These are phyloP conservation scores for Carlito syrichta DNA, from an alignment of 2,113 vertebrate genomes.

Conservation along the genomic window DNA sequence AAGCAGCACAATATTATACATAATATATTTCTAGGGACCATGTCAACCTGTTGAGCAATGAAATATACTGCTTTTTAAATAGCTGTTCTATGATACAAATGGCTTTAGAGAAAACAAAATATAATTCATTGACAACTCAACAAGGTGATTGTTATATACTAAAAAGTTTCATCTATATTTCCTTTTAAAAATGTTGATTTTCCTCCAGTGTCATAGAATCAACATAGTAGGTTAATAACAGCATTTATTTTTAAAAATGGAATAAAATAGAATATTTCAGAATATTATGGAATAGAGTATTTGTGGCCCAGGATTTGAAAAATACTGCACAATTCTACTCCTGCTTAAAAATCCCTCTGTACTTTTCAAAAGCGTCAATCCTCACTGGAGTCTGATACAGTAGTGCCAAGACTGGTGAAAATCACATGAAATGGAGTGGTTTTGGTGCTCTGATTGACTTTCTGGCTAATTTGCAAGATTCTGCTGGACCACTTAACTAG, in stretches of 20 bases:
- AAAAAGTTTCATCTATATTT: constrained; percentile 12
- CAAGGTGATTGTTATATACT: constrained; percentile 1
- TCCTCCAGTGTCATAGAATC: not conserved
- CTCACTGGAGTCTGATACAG: not conserved
- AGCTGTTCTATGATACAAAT: not conserved
- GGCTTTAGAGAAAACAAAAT: not conserved
- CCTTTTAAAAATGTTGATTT: constrained; percentile 26
- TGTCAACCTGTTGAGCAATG: not conserved
- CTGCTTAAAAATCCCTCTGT: not conserved
- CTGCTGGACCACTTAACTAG: not conserved
- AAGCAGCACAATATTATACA: not conserved
- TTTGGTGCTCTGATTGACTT: not conserved
- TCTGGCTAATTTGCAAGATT: not conserved
- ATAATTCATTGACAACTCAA: constrained; percentile 9
- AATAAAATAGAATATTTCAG: not conserved
- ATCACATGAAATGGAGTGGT: not conserved
- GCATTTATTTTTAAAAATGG: not conserved
- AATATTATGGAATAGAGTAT: not conserved
- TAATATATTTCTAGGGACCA: not conserved
- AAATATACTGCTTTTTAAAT: not conserved
- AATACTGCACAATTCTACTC: not conserved
- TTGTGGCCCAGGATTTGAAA: constrained; percentile 15
- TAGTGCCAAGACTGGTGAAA: not conserved
- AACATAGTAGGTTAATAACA: not conserved
- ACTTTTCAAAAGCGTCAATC: not conserved